phyloP scores from a whole-genome alignment of 2,797 vertebrate species.

The Cryptoprocta ferox region DNA sequence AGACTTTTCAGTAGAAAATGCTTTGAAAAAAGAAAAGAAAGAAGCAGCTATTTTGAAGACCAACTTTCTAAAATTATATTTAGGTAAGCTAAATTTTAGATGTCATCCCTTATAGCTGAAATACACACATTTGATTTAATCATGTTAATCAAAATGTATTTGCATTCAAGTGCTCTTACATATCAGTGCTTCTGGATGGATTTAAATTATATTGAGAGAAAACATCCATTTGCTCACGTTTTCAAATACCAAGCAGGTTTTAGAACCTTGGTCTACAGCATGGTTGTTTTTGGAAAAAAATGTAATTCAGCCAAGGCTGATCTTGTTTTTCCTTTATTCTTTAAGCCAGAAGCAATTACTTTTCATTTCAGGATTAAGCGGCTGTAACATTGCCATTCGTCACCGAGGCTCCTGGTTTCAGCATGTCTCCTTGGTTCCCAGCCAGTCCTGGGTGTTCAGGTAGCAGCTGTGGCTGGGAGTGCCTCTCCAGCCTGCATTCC shows the following conservation, averaged over 20 bases:
- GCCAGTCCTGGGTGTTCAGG: conserved; percentile 78
- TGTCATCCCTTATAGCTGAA: conserved; percentile 24
- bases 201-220: conserved; percentile 73
- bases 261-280: conserved; percentile 60
- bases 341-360: conserved; percentile 80
- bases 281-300: conserved; percentile 7
- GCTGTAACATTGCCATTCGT: conserved; percentile 18
- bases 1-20: conserved; percentile 19
- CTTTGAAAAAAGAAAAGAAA: background rate
- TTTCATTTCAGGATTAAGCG: conserved; percentile 75
- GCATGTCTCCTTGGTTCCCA: conserved; percentile 69
- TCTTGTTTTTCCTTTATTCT: conserved; percentile 77
- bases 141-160: conserved; percentile 58
- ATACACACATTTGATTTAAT: conserved; percentile 53
- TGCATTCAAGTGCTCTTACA: conserved; percentile 47
- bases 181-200: background rate
- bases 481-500: conserved; percentile 74
- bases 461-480: conserved; percentile 81
- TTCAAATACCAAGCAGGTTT: conserved; percentile 57
- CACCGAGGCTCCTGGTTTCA: conserved; percentile 64
- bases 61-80: conserved; percentile 11
- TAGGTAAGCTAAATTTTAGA: conserved; percentile 41
- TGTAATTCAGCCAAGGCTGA: conserved; percentile 51
- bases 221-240: conserved; percentile 67
- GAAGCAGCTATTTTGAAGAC: conserved; percentile 28